These are phyloP conservation scores for Hypotaenidia philippensis DNA, from an alignment of 2,797 vertebrate genomes.

Conservation along the genomic window DNA sequence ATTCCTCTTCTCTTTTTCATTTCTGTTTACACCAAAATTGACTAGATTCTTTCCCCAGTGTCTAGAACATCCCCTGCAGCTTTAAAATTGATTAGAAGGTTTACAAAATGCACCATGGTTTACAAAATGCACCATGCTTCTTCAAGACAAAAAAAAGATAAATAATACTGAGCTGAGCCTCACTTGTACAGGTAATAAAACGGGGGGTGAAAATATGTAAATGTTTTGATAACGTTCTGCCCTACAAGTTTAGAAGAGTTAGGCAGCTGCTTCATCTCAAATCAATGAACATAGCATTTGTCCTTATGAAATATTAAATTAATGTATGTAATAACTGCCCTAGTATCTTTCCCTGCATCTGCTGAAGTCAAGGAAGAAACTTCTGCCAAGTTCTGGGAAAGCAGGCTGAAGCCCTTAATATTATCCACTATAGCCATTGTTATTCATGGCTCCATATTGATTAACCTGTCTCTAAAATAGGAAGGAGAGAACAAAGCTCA, in stretches of 20 bases:
- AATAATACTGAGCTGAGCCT: neutral
- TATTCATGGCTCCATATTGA: neutral
- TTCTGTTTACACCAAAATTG: neutral
- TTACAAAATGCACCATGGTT: neutral
- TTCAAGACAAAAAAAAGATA: neutral
- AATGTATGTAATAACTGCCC: neutral
- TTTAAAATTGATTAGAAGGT: neutral
- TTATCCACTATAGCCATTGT: neutral
- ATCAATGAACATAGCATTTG: neutral
- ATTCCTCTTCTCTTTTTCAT: neutral
- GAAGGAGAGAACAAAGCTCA: neutral
- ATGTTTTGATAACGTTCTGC: neutral
- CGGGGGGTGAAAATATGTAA: neutral
- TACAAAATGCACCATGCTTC: neutral
- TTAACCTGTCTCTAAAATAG: neutral
- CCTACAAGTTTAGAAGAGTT: neutral
- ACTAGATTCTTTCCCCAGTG: neutral
- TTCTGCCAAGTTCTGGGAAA: neutral
- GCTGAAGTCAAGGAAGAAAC: neutral
- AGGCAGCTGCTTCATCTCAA: neutral
- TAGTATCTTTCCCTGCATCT: neutral
- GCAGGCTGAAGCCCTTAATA: neutral
- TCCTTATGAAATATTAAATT: neutral
- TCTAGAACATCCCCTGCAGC: neutral
- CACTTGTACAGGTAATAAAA: neutral